Evolutionary conservation across 1,140 invertebrate species (phyloP).

Genomic region (Pentalonia nigronervosa): DNA sequence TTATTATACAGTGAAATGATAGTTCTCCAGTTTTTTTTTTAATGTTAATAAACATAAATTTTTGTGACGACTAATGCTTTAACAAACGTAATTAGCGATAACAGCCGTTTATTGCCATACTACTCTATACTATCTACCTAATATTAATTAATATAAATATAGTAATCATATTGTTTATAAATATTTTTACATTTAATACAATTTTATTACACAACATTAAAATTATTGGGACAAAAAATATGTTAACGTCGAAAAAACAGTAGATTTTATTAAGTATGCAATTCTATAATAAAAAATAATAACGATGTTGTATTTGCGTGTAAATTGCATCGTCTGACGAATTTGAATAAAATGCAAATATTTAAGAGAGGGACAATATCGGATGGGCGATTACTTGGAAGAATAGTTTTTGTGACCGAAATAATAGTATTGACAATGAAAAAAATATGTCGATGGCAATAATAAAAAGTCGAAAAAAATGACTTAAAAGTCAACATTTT

Average conservation of each 20-base stretch:
- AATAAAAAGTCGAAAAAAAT: background rate
- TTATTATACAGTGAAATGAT: too few species aligned
- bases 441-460: background rate
- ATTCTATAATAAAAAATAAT: conserved; percentile 3
- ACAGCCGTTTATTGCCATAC: background rate
- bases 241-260: background rate
- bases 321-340: background rate
- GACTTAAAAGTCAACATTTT: background rate
- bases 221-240: background rate
- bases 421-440: background rate
- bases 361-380: background rate
- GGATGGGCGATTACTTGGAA: background rate
- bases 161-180: background rate
- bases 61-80: background rate
- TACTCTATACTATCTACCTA: background rate
- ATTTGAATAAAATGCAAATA: conserved; percentile 45
- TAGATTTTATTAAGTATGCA: background rate
- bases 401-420: background rate
- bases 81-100: background rate
- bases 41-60: background rate
- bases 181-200: background rate
- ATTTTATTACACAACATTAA: background rate
- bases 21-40: too few species aligned
- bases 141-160: background rate
- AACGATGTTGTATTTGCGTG: background rate